Evolutionary conservation across 2,797 vertebrate species (phyloP).

Genomic region (Myripristis murdjan): DNA sequence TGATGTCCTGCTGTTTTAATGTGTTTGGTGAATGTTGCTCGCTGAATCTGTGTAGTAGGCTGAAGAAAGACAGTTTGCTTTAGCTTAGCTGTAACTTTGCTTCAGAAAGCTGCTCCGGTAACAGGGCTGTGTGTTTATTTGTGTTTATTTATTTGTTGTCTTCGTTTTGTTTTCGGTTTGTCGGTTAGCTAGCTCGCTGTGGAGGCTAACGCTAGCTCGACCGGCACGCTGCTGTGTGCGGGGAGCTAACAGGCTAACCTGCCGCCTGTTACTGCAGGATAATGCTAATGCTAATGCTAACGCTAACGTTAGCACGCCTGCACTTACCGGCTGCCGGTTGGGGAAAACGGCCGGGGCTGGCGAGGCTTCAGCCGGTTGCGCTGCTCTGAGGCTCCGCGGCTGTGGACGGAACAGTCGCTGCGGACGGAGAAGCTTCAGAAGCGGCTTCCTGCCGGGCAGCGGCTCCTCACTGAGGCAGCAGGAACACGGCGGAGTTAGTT

Average conservation of each 20-base stretch:
- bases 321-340: constrained; percentile 49
- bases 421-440: too few species aligned
- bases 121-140: not conserved
- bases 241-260: constrained; percentile 14
- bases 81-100: too few species aligned
- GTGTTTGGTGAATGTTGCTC: too few species aligned
- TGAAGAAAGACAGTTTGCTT: too few species aligned
- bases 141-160: too few species aligned
- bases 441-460: not conserved
- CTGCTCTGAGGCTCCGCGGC: constrained; percentile 9
- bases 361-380: not conserved
- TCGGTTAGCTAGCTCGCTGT: constrained; percentile 20
- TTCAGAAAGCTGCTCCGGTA: too few species aligned
- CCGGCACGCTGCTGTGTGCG: not conserved
- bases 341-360: not conserved
- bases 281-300: too few species aligned
- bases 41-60: too few species aligned
- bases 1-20: too few species aligned
- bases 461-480: too few species aligned
- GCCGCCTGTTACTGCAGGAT: not conserved
- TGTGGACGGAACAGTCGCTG: not conserved
- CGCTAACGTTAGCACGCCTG: constrained; percentile 6
- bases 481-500: too few species aligned
- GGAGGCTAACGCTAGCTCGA: constrained; percentile 38
- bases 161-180: not conserved